Evolutionary conservation across 2,888 invertebrate genomes (phyloP), one percentile per base, ranked within the genome.

Genomic region (Camptogramma bilineatum): DNA sequence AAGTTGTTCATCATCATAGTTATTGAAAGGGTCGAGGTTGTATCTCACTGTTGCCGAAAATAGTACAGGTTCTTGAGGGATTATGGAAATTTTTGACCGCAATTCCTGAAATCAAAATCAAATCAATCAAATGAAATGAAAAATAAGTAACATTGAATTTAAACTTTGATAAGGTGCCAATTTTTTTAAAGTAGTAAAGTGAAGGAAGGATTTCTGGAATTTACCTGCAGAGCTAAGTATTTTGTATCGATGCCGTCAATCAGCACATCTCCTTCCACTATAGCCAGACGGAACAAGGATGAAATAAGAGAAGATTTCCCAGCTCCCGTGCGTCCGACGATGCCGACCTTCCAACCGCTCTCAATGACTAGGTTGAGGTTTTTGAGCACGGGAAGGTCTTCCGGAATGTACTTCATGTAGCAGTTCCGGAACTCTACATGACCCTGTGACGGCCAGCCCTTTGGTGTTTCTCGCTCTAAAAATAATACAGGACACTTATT

Each of bases 261-360:
- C 34, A 93, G 83, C 21, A 98, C 94, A 46, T 90, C 89, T 3
- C 97, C 97, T 66, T 95, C 94, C 4, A 95, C 93, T 59, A 96
- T 94, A 0, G 96, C 95, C 63, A 97, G 90, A 4, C 97, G 94
- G 87, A 97, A 98, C 58, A 98, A 86, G 0, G 97, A 96, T 0
- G 96, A 95, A 68, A 97, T 96, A 13, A 97, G 87, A 0, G 96
- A 96, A 0, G 96, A 96, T 84, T 97, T 97, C 0, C 97, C 97
- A 0, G 97, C 97, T 0, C 97, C 97, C 0, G 97, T 97, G 59
- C 97, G 93, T 1, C 97, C 97, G 4, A 97, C 96, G 71, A 97
- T 96, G 13, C 97, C 97, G 62, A 97, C 94, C 92, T 96, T 96
- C 91, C 95, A 95, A 39, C 95, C 95, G 44, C 95, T 94, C 77